Evolutionary conservation across 2,888 invertebrate species (phyloP), one percentile per base, ranked within the genome.

Genomic region (Orgyia antiqua): DNA sequence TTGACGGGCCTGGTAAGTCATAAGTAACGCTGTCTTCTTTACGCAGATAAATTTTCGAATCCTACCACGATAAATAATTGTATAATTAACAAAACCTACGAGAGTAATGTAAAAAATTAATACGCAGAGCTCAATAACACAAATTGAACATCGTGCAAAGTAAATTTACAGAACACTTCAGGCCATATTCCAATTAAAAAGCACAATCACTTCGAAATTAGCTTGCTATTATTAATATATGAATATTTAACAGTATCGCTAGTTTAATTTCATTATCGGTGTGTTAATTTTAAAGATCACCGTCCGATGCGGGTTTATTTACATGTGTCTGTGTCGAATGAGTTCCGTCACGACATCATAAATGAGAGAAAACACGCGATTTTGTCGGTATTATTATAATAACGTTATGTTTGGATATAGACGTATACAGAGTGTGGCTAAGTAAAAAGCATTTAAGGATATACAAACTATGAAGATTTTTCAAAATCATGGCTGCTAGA

Each of bases 241-340:
- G 36, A 47, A 45, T 57, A 42, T 38, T 41, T 37, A 40, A 27
- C 31, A 36, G 26, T 33, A 32, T 24, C 27, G 27, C 33, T 28
- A 34, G 32, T 43, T 39, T 36, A 34, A 38, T 42, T 51, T 31
- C 30, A 39, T 40, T 57, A 53, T 54, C 45, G 38, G 32, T 28
- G 15, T 24, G 21, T 41, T 52, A 36, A 49, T 55, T 59, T 46
- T 35, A 57, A 57, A 54, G 44, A 57, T 57, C 52, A 51, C 41
- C 37, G 48, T 46, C 50, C 39, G 58, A 56, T 47, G 47, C 48
- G 45, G 52, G 42, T 49, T n/a, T 54, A 53, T 64, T 64, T 63
- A 64, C 58, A 41, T 53, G 40, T 42, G 32, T 45, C 55, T 50
- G 51, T 52, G 58, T 52, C 51, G 50, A 60, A 58, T 57, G 48